Base-by-base conservation (phyloP, 1,140 invertebrate species). In the Apolygus lucorum region DNA sequence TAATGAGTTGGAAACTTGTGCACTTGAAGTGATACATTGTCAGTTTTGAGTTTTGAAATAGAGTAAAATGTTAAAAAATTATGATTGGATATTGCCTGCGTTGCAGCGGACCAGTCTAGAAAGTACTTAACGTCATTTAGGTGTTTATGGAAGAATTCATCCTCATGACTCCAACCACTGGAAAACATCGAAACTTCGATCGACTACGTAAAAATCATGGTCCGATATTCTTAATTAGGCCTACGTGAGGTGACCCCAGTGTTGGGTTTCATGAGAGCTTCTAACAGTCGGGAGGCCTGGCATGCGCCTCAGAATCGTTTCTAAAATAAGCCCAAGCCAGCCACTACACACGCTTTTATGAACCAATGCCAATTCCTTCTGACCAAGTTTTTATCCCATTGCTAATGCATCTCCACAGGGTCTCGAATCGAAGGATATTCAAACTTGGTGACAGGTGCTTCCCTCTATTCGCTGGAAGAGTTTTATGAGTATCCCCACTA, bases 301-400 rank as follows among this genome's bases (percentile, higher is more conserved):
- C 62, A 70, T 63, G 25, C 62, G 68, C 49, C 59, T 24, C 59
- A 49, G 34, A 21, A 70, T 66, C 21, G 62, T 24, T 65, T 28
- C 42, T 54, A 64, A 70, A 64, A 65, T 26, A 52, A 64, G 28
- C 62, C 63, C 27, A 66, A 29, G 22, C 59, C 68, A 69, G 42
- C 28, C 63, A 52, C 68, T 66, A 28, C 28, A 64, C 21, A n/a
- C n/a, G 59, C 25, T 70, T 52, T 70, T 65, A 70, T 66, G 49
- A 70, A 66, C 63, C 42, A 29, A 71, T 67, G 65, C 64, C 70
- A 71, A 63, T 67, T 63, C 62, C 29, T 29, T 66, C 69, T 63
- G 42, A 63, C 66, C 66, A 68, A 59, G 52, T 28, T 68, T 54
- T 59, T 49, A 26, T 29, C 64, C 27, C 17, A 59, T 59, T 59